phyloP scores from a whole-genome alignment of 2,888 invertebrate genomes.

The Lathronympha strigana region DNA sequence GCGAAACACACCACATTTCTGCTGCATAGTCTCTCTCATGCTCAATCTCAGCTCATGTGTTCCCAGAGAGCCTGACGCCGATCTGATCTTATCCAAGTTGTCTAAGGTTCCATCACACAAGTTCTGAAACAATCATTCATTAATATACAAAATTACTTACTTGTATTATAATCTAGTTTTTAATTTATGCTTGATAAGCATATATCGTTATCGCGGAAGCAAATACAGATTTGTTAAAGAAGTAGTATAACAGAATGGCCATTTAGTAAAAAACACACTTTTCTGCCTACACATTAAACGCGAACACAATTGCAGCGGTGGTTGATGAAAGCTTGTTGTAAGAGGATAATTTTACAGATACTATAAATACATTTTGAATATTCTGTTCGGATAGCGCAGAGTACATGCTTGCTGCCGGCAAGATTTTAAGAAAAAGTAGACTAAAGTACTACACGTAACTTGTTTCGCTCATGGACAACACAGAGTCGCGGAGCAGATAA shows the following conservation, averaged over 20 bases:
- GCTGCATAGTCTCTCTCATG: constrained; percentile 98
- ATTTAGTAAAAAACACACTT: too few species aligned
- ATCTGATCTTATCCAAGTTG: constrained; percentile 92
- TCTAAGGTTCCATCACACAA: constrained; percentile 94
- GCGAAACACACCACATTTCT: constrained; percentile 98
- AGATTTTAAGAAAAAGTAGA: constrained; percentile 4
- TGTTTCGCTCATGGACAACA: neutral
- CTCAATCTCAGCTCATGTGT: constrained; percentile 92
- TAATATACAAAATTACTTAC: neutral
- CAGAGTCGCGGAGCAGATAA: constrained; percentile 5
- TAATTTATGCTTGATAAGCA: too few species aligned
- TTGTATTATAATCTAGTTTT: neutral
- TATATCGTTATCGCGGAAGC: too few species aligned
- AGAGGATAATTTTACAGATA: too few species aligned
- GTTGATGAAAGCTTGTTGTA: too few species aligned
- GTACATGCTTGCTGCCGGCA: constrained; percentile 7
- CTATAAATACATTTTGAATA: too few species aligned
- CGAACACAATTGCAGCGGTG: too few species aligned
- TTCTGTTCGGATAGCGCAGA: neutral
- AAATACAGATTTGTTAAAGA: too few species aligned
- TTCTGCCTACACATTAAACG: too few species aligned
- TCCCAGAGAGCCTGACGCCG: constrained; percentile 89
- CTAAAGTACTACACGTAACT: neutral
- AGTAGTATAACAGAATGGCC: too few species aligned
- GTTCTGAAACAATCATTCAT: constrained; percentile 79